Evolutionary conservation across 1,140 invertebrate genomes (phyloP).

Genomic region (Laupala kohalensis): DNA sequence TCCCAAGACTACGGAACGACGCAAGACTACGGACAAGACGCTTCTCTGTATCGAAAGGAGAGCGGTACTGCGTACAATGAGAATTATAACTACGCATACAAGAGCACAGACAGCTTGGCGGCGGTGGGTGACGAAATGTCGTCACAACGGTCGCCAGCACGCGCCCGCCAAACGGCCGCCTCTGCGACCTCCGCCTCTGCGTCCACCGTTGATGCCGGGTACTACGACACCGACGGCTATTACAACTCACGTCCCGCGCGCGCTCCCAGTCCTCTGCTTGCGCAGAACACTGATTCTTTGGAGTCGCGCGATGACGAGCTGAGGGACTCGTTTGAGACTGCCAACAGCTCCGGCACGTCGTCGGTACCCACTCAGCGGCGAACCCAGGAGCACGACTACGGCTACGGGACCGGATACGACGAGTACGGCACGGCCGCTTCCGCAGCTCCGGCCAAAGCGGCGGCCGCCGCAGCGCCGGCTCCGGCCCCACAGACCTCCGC

Average conservation of each 20-base stretch:
- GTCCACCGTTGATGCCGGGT: constrained; percentile 21
- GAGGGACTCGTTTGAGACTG: constrained; percentile 44
- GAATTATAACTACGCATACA: constrained; percentile 55
- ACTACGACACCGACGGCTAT: constrained; percentile 24
- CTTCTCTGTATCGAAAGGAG: background rate
- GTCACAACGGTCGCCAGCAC: constrained; percentile 13
- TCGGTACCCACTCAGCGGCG: constrained; percentile 26
- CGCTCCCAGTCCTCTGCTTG: constrained; percentile 27
- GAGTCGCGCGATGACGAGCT: constrained; percentile 37
- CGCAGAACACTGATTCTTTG: constrained; percentile 38
- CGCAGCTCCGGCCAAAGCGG: background rate
- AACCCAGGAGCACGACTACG: constrained; percentile 20
- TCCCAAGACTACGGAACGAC: background rate
- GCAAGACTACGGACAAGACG: too few species aligned
- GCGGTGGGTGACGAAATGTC: constrained; percentile 16
- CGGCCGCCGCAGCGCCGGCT: background rate
- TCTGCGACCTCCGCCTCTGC: constrained; percentile 1
- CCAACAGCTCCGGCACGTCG: constrained; percentile 36
- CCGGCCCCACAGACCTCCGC: background rate
- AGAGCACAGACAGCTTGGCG: constrained; percentile 43
- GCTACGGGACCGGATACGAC: background rate
- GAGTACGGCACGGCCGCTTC: background rate
- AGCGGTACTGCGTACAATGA: constrained; percentile 39
- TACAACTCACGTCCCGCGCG: constrained; percentile 16
- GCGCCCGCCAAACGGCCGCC: constrained; percentile 17